Conservation (phyloP, 2,888 invertebrate species). For the Chironomus tentans region DNA sequence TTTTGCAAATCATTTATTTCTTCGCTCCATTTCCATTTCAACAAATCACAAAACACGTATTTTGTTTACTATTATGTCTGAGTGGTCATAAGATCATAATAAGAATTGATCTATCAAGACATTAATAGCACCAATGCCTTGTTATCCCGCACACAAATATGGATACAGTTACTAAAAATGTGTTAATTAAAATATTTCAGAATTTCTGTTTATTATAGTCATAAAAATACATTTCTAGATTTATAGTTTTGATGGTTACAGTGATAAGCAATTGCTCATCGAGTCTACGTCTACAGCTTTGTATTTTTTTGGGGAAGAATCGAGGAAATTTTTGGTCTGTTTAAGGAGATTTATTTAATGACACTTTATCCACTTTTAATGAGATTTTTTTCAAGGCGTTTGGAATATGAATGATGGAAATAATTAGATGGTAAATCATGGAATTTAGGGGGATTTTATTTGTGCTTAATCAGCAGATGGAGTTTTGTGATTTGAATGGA, state of each 20-base stretch:
- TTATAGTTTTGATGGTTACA: not conserved
- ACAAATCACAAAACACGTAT: not conserved
- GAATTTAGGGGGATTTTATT: no score
- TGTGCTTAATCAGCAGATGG: no score
- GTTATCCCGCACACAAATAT: no score
- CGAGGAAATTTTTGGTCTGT: no score
- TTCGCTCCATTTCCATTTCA: not conserved
- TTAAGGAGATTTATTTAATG: not conserved
- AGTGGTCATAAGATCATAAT: no score
- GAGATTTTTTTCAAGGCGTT: not conserved
- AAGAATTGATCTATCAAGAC: no score
- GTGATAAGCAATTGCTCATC: not conserved
- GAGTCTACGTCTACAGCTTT: no score
- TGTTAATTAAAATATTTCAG: no score
- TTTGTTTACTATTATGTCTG: not conserved
- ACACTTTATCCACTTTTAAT: not conserved
- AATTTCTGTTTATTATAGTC: not conserved
- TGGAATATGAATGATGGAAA: no score
- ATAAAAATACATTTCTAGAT: not conserved
- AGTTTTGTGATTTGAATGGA: no score
- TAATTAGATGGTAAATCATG: no score
- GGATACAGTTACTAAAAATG: not conserved
- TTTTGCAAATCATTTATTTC: not conserved
- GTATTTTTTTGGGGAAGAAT: not conserved
- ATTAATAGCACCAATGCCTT: no score